Evolutionary conservation across 1,140 invertebrate species (phyloP), one percentile per base, ranked within the genome.

Genomic region (Calliopsis andreniformis): DNA sequence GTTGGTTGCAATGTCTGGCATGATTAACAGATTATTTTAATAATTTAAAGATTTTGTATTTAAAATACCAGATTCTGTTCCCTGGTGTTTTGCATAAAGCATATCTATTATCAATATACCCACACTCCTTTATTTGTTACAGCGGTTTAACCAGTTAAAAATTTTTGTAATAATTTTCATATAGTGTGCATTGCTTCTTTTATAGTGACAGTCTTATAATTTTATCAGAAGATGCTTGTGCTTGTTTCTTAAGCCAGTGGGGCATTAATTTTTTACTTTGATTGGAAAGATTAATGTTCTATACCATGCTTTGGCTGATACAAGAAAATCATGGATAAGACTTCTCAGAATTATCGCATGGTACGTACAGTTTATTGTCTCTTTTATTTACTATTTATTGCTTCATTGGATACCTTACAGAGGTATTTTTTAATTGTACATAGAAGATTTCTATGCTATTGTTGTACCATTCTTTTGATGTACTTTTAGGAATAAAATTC

Each of bases 271-370:
- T 81, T 83, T 80, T 82, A 86, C 73, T 87, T 86, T 83, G 72
- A 86, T 87, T 82, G 85, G 64, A 85, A 85, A 86, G 80, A 89
- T 85, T 88, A 88, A 88, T 86, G 84, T 87, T 82, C 83, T 80
- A 78, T 87, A 86, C 84, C 84, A 86, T 87, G 88, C 87, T 89
- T 89, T 89, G 86, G 87, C 88, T 86, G 83, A 87, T 87, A 84
- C 87, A 85, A 88, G 86, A 89, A 68, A 81, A 78, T 85, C 86
- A 80, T 87, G 88, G 88, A 84, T 80, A 84, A 80, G 61, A 79
- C 79, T 70, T 85, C 78, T 76, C 86, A 84, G 61, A 85, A 63
- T 88, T 88, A 78, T 87, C 86, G 88, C 88, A 90, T 90, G 89
- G 89, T 90, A 90, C 86, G 89, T 90, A 90, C 87, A 64, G 82